Base-by-base conservation (phyloP, 2,113 vertebrate species). In the Harpagus bidentatus region DNA sequence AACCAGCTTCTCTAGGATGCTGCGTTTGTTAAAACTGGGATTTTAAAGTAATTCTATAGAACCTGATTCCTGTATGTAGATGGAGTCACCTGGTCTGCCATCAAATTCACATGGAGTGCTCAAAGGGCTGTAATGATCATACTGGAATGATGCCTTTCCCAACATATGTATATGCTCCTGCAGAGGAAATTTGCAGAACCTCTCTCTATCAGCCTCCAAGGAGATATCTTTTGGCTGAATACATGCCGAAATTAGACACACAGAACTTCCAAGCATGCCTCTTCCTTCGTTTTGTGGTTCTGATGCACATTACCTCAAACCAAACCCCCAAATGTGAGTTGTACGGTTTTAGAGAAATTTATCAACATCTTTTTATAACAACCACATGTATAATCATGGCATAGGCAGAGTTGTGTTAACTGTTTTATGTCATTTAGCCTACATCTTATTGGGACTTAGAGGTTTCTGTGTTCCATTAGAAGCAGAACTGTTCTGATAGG, bases 291-390 rank as follows among this genome's bases (percentile, higher is more conserved):
- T 91, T 79, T 86, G 73, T 88, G 70, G 85, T 86, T 95, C 77
- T 92, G 65, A 72, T 81, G 72, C 81, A 88, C 0, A 13, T 94
- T 93, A 79, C 67, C 80, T 91, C 77, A 96, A 97, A 86, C 43
- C 80, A 95, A 93, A 23, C 21, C 34, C 70, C n/a, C 63, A 87
- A 83, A 92, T 62, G 55, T 40, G 87, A 95, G 67, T 76, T 90
- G 77, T 91, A 78, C 34, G 36, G 62, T 86, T 91, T 70, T 78
- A 85, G 76, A 83, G 74, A 83, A 89, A 80, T 95, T 52, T 91
- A 78, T 83, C 71, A 94, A 63, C 63, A 52, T 58, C 22, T 31
- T 50, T 91, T 96, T 95, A 91, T 88, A 62, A 70, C 79, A 92
- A 93, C 59, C 83, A 86, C 83, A 26, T 82, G 55, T 74, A 69